Evolutionary conservation across 1,140 invertebrate genomes (phyloP).

Genomic region (Orchesella cincta): DNA sequence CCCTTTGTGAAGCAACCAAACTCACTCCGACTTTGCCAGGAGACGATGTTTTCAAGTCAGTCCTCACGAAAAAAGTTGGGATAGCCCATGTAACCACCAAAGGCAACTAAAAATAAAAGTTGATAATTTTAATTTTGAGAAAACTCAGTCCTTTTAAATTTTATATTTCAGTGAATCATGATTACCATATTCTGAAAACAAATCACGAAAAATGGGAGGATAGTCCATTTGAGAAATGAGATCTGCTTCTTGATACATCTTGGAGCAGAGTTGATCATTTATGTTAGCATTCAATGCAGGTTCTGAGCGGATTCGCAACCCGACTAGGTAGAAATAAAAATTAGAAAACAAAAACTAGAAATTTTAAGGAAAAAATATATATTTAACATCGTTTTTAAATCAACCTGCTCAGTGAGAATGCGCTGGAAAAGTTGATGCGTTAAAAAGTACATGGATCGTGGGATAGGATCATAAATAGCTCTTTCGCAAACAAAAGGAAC

Average conservation of each 20-base stretch:
- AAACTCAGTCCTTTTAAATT: background rate
- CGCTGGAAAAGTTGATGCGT: background rate
- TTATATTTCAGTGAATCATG: background rate
- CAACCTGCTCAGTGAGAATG: background rate
- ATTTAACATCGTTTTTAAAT: too few species aligned
- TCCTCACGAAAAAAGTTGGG: background rate
- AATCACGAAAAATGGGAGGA: background rate
- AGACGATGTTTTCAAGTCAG: background rate
- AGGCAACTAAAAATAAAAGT: background rate
- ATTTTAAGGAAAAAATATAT: background rate
- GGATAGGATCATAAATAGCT: background rate
- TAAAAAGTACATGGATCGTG: background rate
- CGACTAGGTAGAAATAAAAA: background rate
- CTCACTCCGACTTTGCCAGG: background rate
- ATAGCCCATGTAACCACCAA: background rate
- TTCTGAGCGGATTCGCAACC: background rate
- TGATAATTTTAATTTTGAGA: background rate
- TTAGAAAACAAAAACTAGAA: background rate
- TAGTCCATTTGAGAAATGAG: background rate
- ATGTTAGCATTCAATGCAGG: background rate
- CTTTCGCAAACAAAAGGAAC: background rate
- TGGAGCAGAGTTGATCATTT: background rate
- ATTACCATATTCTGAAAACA: background rate
- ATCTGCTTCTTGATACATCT: background rate
- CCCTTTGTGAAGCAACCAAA: background rate